Evolutionary conservation across 2,113 vertebrate species (phyloP), one percentile per base, ranked within the genome.

Genomic region (Nannobrachium achirus): DNA sequence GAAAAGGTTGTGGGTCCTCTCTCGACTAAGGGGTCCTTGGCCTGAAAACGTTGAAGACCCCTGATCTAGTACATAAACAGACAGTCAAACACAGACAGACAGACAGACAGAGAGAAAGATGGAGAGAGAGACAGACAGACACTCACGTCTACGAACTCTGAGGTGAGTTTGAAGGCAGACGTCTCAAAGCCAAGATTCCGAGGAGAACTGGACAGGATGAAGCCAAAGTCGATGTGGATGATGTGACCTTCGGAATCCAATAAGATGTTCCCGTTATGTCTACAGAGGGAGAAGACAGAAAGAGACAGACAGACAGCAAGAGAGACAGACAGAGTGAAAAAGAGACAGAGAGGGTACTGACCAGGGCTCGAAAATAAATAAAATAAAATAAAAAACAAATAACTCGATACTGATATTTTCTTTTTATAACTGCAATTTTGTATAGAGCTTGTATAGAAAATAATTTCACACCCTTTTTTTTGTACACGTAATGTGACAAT

Each of bases 161-260:
- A 39, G 72, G 97, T 99, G 75, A 98, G 94, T 53, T 98, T 98
- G 89, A 99, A 98, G 76, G 97, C 97, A 0, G 97, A 99, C 0
- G 96, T 98, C 79, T 99, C 97, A 0, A 99, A 99, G 83, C 97
- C 97, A 0, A 99, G 89, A 57, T 98, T 99, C 8, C 94, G 89
- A 16, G 97, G 97, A 0, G 97, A 99, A 75, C 95, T 97, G 88
- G 96, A 98, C 6, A 99, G 93, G 89, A 99, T 98, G 93, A 99
- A 99, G 60, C 97, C 97, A 0, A 99, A 99, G 75, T 99, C 97
- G 1, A 99, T 99, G 94, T 99, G 97, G 88, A 99, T 98, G 80
- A 99, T 99, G 92, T 98, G 97, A 14, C 97, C 97, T 0, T 97
- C 94, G 0, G 96, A 93, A 0, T 99, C 97, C 86, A 99, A 74